Evolutionary conservation across 1,140 invertebrate species (phyloP), one percentile per base, ranked within the genome.

Genomic region (Psilanteris sp.): DNA sequence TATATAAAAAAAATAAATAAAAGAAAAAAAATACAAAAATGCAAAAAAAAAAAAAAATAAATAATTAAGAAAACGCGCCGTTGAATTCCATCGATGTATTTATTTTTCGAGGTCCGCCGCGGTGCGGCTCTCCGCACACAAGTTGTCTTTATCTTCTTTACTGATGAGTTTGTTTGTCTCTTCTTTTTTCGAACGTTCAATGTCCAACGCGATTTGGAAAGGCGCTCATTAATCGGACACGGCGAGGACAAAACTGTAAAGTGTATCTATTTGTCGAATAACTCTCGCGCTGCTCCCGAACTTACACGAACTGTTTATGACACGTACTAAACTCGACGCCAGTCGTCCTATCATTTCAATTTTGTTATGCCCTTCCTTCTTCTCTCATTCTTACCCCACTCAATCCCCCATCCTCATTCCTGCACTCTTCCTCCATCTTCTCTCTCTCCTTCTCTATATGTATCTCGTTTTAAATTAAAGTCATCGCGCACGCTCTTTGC

Each of bases 31-130:
- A 59, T 14, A 41, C 11, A 26, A 59, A 34, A 43, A 34, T 48
- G 29, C 8, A 41, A 29, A 59, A 62, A 48, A 29, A 44, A n/a
- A 22, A 43, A 52, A 43, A 64, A 64, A 43, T 44, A 54, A 54
- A 48, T 64, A 52, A 57, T 39, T 68, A 72, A 72, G 48, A 48
- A n/a, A 44, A 48, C 37, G 57, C 43, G 68, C 59, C 59, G 52
- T 64, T 67, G 37, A 67, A 76, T 76, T 76, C 72, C 72, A 70
- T 76, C 64, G 44, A 59, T 76, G 72, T 76, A 70, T 76, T 76
- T 64, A 70, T 76, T 76, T 70, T 41, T 59, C 32, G 59, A 62
- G 20, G 14, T 44, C 46, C 61, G 39, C 61, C 29, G 59, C 14
- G 34, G 10, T 24, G 39, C 66, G 29, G 39, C 15, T 24, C 24